phyloP scores from a whole-genome alignment of 2,888 invertebrate genomes.

The Drosophila paranaensis region DNA sequence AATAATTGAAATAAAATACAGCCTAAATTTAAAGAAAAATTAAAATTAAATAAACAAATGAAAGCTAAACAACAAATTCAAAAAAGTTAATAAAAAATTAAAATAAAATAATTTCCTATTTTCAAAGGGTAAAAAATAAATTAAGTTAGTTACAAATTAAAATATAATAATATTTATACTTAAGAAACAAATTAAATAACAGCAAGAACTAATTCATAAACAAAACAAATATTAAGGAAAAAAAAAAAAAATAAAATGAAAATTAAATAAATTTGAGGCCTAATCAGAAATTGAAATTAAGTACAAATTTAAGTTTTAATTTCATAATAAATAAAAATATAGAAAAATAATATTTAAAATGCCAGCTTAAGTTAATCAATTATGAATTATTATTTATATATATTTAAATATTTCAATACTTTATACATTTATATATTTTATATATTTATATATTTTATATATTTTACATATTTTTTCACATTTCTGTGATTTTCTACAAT shows the following conservation, averaged over 20 bases:
- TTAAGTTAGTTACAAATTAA: background rate
- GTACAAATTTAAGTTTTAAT: background rate
- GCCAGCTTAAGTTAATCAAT: background rate
- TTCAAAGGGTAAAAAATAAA: background rate
- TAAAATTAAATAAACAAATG: background rate
- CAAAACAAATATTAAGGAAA: too few species aligned
- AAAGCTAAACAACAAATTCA: background rate
- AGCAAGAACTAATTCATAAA: too few species aligned
- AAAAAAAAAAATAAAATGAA: background rate
- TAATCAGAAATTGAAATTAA: background rate
- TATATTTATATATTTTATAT: background rate
- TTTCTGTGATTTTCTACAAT: background rate
- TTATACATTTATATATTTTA: too few species aligned
- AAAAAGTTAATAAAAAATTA: background rate
- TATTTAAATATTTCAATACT: too few species aligned
- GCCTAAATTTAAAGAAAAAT: background rate
- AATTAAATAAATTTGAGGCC: background rate
- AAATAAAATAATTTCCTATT: background rate
- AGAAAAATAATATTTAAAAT: background rate
- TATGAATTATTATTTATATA: background rate
- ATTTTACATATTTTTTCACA: background rate
- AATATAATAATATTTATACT: background rate
- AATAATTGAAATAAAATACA: background rate
- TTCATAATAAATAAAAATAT: background rate
- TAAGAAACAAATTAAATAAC: background rate